A percentile compares a stretch with the other conserved stretches of the same genome.
These are phyloP conservation scores for Steinernema scapterisci DNA, from an alignment of 2,888 invertebrate genomes.

Conservation along the genomic window DNA sequence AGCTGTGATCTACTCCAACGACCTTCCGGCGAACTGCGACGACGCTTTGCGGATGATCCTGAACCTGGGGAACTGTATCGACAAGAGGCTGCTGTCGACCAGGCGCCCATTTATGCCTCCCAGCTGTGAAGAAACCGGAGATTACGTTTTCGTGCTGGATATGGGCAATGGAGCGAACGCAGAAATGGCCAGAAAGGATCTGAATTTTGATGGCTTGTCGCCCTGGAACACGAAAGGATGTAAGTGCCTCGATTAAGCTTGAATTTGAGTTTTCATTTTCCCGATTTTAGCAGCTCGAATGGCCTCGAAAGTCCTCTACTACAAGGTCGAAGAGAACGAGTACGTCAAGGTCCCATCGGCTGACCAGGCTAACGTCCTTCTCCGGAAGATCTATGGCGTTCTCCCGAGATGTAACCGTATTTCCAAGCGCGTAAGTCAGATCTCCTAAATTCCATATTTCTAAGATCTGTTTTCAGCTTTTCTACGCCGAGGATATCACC, in stretches of 20 bases:
- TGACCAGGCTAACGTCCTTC: neutral
- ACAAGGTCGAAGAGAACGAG: conserved; percentile 12
- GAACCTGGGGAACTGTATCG: conserved; percentile 7
- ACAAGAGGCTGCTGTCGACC: conserved; percentile 9
- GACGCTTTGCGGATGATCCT: neutral
- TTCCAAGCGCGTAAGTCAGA: conserved; percentile 6
- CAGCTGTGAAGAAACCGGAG: conserved; percentile 5
- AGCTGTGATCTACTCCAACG: neutral
- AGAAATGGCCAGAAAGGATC: neutral
- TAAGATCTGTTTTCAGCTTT: neutral
- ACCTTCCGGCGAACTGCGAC: neutral
- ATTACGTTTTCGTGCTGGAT: conserved; percentile 2
- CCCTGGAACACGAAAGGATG: conserved; percentile 27
- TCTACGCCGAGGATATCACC: conserved; percentile 15
- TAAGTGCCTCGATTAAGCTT: too few relatives aligned
- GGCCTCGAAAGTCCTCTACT: conserved; percentile 16
- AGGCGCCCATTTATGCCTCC: conserved; percentile 20
- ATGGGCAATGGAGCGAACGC: conserved; percentile 7
- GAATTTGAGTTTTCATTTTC: neutral
- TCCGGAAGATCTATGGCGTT: conserved; percentile 12
- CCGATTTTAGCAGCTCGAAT: neutral
- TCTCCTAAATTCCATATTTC: neutral
- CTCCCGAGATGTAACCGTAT: conserved; percentile 4
- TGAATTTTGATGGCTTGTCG: conserved; percentile 14
- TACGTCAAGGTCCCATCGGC: conserved; percentile 1